Conservation (phyloP, 2,797 vertebrate species). For the Spea hammondii region DNA sequence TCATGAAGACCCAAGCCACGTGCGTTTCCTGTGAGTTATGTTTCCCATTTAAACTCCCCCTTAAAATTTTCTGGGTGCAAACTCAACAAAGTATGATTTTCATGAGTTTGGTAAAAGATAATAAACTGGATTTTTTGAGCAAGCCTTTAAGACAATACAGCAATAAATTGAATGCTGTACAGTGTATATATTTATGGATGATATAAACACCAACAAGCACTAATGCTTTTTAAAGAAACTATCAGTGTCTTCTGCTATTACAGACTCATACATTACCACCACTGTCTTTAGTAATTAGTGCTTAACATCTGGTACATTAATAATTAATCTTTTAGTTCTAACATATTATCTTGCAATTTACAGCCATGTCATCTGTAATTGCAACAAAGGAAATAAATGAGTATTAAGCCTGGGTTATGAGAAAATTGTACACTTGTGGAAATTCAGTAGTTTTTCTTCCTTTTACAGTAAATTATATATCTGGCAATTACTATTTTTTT, state of each 20-base stretch:
- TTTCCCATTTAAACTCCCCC: no score
- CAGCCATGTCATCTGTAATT: slow-evolving; percentile 43
- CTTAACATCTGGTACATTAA: slow-evolving; percentile 51
- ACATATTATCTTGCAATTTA: slow-evolving; percentile 50
- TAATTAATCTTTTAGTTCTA: slow-evolving; percentile 47
- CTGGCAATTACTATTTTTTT: slow-evolving; percentile 2
- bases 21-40: no score
- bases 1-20: no score
- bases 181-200: not conserved
- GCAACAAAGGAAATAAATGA: slow-evolving; percentile 30
- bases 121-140: no score
- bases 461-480: slow-evolving; percentile 38
- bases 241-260: slow-evolving; percentile 33
- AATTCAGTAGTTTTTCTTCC: slow-evolving; percentile 7
- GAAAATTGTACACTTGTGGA: slow-evolving; percentile 26
- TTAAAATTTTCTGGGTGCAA: no score
- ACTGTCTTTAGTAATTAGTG: slow-evolving; percentile 40
- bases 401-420: slow-evolving; percentile 9
- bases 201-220: slow-evolving; percentile 26
- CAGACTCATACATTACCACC: slow-evolving; percentile 30
- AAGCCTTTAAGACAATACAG: no score
- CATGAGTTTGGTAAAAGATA: no score
- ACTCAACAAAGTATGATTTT: no score
- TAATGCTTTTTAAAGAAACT: slow-evolving; percentile 19
- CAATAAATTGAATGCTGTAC: no score